A percentile compares a stretch with the other conserved stretches of the same genome.
phyloP scores from a whole-genome alignment of 1,140 invertebrate genomes.

The Meloidogyne chitwoodi region DNA sequence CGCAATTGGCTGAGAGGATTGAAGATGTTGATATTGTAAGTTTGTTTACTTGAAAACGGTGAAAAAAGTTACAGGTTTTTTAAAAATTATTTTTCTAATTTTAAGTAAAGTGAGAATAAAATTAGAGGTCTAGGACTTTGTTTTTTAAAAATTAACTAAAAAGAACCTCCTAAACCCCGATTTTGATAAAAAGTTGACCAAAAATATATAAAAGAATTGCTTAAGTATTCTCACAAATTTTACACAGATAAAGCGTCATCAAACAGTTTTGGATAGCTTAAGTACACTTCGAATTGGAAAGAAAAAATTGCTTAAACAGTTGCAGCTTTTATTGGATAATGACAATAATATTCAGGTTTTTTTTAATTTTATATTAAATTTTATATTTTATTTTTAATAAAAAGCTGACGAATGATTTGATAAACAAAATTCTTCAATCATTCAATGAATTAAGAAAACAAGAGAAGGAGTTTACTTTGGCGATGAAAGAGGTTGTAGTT shows the following conservation, averaged over 20 bases:
- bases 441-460: conserved; percentile 24
- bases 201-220: no score
- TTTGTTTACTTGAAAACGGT: no score
- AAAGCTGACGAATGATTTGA: conserved; percentile 9
- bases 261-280: conserved; percentile 9
- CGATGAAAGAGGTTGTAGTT: conserved; percentile 10
- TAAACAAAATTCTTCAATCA: conserved; percentile 22
- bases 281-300: conserved; percentile 31
- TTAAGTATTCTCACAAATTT: no score
- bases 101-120: no score
- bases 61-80: no score
- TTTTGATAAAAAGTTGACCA: no score
- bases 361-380: not conserved
- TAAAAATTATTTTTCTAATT: no score
- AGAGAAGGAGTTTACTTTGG: conserved; percentile 27
- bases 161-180: no score
- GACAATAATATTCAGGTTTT: conserved; percentile 25
- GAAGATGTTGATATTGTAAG: not conserved
- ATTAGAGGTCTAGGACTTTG: no score
- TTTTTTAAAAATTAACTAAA: no score
- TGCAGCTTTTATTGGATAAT: conserved; percentile 21
- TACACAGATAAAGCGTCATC: conserved; percentile 3
- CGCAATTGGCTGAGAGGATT: not conserved
- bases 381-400: not conserved
- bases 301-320: conserved; percentile 18